Evolutionary conservation across 2,797 vertebrate genomes (phyloP).

Genomic region (Simalia tracyae): DNA sequence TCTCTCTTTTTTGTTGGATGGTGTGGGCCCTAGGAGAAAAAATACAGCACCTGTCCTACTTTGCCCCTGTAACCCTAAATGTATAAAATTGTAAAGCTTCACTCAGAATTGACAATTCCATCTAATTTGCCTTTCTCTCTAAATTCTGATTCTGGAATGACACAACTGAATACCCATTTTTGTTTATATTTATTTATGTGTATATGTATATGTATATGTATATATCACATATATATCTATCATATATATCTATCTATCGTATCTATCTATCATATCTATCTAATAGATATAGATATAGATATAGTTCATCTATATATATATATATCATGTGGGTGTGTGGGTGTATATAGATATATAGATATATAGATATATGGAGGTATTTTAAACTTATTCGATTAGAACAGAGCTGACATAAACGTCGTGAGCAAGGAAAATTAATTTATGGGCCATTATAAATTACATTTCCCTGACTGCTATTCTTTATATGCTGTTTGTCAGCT

Average conservation of each 20-base stretch:
- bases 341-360: too few species aligned
- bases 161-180: conserved; percentile 19
- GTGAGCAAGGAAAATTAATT: conserved; percentile 62
- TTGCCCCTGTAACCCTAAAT: neutral
- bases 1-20: neutral
- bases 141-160: conserved; percentile 46
- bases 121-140: neutral
- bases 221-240: too few species aligned
- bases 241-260: too few species aligned
- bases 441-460: conserved; percentile 63
- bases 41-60: neutral
- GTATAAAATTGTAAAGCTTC: neutral
- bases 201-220: too few species aligned
- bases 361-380: conserved; percentile 24
- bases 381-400: conserved; percentile 63
- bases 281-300: too few species aligned
- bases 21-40: too few species aligned
- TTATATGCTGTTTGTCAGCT: conserved; percentile 57
- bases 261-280: too few species aligned
- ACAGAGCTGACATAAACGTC: conserved; percentile 53
- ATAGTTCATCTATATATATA: too few species aligned
- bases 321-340: neutral
- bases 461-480: conserved; percentile 56
- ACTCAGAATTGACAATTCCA: neutral
- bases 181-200: neutral